Percentiles rank a stretch among this genome's conserved stretches.
Conservation (phyloP, 2,797 vertebrate species). For the Pseudochaenichthys georgianus region DNA sequence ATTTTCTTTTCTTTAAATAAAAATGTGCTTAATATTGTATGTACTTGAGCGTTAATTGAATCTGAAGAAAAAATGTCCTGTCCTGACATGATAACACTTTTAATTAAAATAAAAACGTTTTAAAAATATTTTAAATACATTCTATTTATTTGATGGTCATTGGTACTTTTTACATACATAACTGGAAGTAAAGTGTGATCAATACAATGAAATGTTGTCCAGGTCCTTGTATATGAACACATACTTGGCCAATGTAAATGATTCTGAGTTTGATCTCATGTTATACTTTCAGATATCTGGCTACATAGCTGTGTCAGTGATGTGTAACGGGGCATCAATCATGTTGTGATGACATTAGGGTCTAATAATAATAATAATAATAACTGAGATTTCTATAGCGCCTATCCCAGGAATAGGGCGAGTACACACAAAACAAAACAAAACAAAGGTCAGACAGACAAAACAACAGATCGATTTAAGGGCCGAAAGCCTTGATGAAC, state of each 20-base stretch:
- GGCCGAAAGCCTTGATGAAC: too few relatives aligned
- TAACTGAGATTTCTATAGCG: too few relatives aligned
- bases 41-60: neutral
- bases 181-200: neutral
- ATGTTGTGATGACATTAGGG: slow-evolving; percentile 12
- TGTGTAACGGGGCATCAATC: neutral
- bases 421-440: too few relatives aligned
- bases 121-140: too few relatives aligned
- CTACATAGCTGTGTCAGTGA: slow-evolving; percentile 4
- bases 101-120: too few relatives aligned
- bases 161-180: neutral
- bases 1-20: neutral
- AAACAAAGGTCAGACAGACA: too few relatives aligned
- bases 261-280: slow-evolving; percentile 2
- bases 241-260: neutral
- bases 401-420: too few relatives aligned
- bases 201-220: too few relatives aligned
- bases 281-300: neutral
- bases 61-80: neutral
- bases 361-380: slow-evolving; percentile 17
- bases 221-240: neutral
- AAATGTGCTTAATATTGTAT: neutral
- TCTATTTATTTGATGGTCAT: too few relatives aligned
- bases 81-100: neutral
- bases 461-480: too few relatives aligned